phyloP scores from a whole-genome alignment of 1,140 invertebrate genomes.

The Mercenaria mercenaria region DNA sequence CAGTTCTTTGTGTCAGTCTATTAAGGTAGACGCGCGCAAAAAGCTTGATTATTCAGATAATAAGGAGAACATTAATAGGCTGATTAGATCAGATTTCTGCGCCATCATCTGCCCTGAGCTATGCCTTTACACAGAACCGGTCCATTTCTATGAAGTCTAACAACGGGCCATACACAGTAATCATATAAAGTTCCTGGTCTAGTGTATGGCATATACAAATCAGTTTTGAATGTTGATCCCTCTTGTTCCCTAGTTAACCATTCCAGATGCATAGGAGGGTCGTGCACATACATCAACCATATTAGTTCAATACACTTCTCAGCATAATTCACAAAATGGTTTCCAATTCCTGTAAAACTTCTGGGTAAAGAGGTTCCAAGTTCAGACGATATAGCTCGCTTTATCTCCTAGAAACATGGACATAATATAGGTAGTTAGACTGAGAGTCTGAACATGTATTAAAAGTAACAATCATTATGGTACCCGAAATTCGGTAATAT shows the following conservation, averaged over 20 bases:
- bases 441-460: background rate
- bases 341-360: conserved; percentile 56
- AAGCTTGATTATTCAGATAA: no score
- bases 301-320: conserved; percentile 33
- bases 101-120: conserved; percentile 53
- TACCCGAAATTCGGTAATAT: background rate
- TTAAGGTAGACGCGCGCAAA: no score
- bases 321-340: conserved; percentile 54
- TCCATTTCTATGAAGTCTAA: conserved; percentile 47
- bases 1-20: no score
- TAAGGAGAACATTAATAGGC: no score
- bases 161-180: conserved; percentile 62
- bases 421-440: background rate
- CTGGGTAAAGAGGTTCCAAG: conserved; percentile 54
- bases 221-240: conserved; percentile 3
- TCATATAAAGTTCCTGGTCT: conserved; percentile 42
- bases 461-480: background rate
- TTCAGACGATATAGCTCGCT: conserved; percentile 34
- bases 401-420: conserved; percentile 33
- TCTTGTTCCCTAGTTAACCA: conserved; percentile 59
- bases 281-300: conserved; percentile 64
- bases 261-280: conserved; percentile 60
- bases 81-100: no score
- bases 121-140: conserved; percentile 59
- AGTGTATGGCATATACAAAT: conserved; percentile 39